These are phyloP conservation scores for Latrodectus geometricus DNA, from an alignment of 1,140 invertebrate species.

Conservation along the genomic window DNA sequence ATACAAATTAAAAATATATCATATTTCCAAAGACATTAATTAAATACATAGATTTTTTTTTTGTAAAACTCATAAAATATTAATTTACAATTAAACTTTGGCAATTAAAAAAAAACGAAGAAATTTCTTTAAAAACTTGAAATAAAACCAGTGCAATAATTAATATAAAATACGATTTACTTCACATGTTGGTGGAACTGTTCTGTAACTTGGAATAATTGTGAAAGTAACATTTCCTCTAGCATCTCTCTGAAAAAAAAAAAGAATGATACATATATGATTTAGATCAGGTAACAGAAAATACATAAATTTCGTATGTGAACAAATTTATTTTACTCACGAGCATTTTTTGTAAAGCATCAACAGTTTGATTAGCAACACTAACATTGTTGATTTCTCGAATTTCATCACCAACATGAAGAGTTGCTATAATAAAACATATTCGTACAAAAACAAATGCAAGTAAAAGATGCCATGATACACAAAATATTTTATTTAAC, in stretches of 20 bases:
- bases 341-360: slow-evolving; percentile 96
- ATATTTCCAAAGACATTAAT: no score
- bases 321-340: slow-evolving; percentile 74
- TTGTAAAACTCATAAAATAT: no score
- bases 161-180: neutral
- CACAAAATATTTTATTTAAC: no score
- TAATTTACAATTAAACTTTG: no score
- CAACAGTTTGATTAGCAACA: slow-evolving; percentile 96
- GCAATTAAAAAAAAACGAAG: no score
- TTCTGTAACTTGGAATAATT: slow-evolving; percentile 90
- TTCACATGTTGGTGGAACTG: slow-evolving; percentile 58
- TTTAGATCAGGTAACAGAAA: neutral
- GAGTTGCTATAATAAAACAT: slow-evolving; percentile 74
- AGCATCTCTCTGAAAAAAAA: slow-evolving; percentile 85
- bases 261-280: neutral
- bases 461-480: no score
- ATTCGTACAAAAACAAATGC: no score
- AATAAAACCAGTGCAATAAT: no score
- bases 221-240: slow-evolving; percentile 98
- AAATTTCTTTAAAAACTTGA: no score
- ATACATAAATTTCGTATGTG: neutral
- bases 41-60: no score
- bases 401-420: slow-evolving; percentile 99
- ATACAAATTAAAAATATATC: no score
- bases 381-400: slow-evolving; percentile 97